These are phyloP conservation scores for Julus scandinavius DNA, from an alignment of 2,888 invertebrate genomes.

Conservation along the genomic window DNA sequence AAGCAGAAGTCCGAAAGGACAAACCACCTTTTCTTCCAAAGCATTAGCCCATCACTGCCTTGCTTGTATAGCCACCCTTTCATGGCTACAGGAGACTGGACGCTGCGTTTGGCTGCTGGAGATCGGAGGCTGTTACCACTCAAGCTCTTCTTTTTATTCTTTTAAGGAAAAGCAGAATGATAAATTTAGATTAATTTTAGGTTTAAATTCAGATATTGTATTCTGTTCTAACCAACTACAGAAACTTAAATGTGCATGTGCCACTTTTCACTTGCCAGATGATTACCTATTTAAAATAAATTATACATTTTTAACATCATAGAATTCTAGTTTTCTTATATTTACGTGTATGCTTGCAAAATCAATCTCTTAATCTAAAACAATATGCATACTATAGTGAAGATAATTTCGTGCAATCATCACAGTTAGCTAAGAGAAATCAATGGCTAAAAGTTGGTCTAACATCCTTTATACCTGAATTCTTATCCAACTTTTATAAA, in stretches of 20 bases:
- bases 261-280: neutral
- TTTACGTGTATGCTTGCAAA: too few species aligned
- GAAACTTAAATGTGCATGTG: neutral
- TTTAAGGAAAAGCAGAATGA: neutral
- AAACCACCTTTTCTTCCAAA: constrained; percentile 96
- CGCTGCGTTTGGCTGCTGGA: constrained; percentile 84
- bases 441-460: too few species aligned
- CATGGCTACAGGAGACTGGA: constrained; percentile 85
- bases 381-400: too few species aligned
- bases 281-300: neutral
- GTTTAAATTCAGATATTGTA: neutral
- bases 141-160: constrained; percentile 56
- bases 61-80: constrained; percentile 93
- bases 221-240: neutral
- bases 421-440: too few species aligned
- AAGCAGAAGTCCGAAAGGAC: constrained; percentile 92
- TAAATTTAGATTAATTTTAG: neutral
- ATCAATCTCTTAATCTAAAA: too few species aligned
- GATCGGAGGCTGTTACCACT: constrained; percentile 69
- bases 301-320: neutral
- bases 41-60: constrained; percentile 90
- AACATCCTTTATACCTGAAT: too few species aligned
- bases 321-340: too few species aligned
- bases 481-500: too few species aligned
- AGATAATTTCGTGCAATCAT: too few species aligned